Evolutionary conservation across 2,797 vertebrate genomes (phyloP).

Genomic region (Chiroxiphia lanceolata): DNA sequence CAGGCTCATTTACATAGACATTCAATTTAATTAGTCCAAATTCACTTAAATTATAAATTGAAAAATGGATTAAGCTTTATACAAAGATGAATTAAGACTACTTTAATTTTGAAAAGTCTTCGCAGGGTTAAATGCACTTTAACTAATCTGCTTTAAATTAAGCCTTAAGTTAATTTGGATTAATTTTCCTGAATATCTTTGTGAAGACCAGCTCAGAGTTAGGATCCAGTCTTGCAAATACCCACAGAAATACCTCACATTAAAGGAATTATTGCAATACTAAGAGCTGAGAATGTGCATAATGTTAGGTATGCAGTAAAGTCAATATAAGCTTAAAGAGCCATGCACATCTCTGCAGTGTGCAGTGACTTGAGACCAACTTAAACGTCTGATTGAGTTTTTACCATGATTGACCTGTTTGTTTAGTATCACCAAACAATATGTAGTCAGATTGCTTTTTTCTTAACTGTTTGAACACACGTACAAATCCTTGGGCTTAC

Average conservation of each 20-base stretch:
- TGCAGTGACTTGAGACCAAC: neutral
- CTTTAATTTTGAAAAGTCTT: conserved; percentile 51
- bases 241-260: neutral
- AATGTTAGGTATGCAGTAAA: neutral
- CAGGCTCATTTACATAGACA: neutral
- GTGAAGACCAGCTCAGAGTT: conserved; percentile 14
- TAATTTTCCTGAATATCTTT: conserved; percentile 46
- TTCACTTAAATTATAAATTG: conserved; percentile 41
- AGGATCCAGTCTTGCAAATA: neutral
- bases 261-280: conserved; percentile 10
- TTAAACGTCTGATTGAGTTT: neutral
- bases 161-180: conserved; percentile 62
- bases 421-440: neutral
- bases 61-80: conserved; percentile 55
- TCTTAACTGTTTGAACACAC: neutral
- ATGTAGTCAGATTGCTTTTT: neutral
- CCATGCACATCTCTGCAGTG: neutral
- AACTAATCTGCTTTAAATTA: conserved; percentile 68
- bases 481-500: neutral
- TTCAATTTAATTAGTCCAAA: conserved; percentile 55
- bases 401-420: neutral
- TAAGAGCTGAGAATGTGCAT: neutral
- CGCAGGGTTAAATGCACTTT: conserved; percentile 59
- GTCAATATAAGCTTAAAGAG: neutral
- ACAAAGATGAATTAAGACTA: conserved; percentile 47